Percentiles rank a stretch among this genome's conserved stretches.
Evolutionary conservation across 2,113 vertebrate genomes (phyloP).

Genomic region (Lichenostomus cassidix): DNA sequence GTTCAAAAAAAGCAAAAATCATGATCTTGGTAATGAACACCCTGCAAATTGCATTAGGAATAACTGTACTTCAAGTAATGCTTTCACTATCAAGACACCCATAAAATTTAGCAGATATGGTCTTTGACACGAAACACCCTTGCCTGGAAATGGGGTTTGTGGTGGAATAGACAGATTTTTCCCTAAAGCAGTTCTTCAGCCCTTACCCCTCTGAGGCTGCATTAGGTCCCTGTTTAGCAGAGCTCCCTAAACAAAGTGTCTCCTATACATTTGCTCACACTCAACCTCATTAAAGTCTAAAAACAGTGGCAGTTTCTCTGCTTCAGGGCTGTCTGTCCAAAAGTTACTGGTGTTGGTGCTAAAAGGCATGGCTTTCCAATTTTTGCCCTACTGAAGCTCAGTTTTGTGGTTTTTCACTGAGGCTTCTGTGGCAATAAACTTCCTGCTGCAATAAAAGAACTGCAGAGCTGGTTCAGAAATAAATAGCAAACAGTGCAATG

Average conservation of each 20-base stretch:
- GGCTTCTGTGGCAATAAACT: background rate
- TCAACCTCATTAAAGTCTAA: background rate
- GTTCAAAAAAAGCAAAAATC: background rate
- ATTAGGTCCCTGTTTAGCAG: background rate
- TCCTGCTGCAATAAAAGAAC: background rate
- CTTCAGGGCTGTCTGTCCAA: background rate
- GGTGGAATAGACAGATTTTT: background rate
- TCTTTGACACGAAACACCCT: background rate
- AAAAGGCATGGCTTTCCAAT: background rate
- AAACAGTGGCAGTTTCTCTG: background rate
- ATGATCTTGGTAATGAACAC: background rate
- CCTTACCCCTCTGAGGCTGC: background rate
- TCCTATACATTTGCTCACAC: background rate
- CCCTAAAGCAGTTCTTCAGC: background rate
- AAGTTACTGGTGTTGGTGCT: fast-evolving
- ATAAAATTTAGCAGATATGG: background rate
- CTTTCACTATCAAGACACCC: background rate
- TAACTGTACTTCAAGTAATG: background rate
- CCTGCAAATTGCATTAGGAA: background rate
- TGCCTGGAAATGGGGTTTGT: background rate
- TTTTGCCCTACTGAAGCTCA: background rate
- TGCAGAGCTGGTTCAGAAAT: background rate
- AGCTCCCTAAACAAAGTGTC: background rate
- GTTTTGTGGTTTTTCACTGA: background rate
- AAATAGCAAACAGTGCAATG: background rate